Conservation (phyloP, 1,140 invertebrate species). For the Drosophila takahashii region DNA sequence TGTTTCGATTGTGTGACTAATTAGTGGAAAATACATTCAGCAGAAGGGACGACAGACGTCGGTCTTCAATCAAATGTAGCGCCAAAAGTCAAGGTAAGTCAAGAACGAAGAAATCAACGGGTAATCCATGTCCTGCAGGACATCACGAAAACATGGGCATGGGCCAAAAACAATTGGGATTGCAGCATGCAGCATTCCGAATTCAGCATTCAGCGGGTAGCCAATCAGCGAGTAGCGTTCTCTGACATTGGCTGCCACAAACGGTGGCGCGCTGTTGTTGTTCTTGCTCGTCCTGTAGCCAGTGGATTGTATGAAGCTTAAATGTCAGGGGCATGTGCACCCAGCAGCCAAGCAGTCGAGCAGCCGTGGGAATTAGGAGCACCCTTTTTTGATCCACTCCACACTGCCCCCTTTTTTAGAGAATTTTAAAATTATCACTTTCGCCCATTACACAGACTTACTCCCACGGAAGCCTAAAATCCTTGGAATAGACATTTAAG, state of each 20-base stretch:
- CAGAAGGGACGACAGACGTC: slow-evolving; percentile 13
- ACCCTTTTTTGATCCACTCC: slow-evolving; percentile 17
- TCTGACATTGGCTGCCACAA: slow-evolving; percentile 69
- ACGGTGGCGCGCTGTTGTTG: slow-evolving; percentile 34
- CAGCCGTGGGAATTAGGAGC: slow-evolving; percentile 36
- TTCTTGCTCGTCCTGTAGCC: slow-evolving; percentile 37
- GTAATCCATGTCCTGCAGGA: slow-evolving; percentile 6
- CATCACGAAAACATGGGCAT: slow-evolving; percentile 22
- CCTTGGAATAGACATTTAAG: background rate
- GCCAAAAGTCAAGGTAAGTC: slow-evolving; percentile 58
- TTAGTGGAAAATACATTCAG: slow-evolving; percentile 40
- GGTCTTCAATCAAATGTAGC: slow-evolving; percentile 44
- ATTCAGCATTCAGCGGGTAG: slow-evolving; percentile 46
- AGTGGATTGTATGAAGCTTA: slow-evolving; percentile 53
- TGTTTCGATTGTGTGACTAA: slow-evolving; percentile 28
- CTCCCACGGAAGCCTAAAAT: background rate
- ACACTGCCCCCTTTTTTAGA: background rate
- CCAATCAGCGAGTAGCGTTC: slow-evolving; percentile 72
- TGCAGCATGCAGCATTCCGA: slow-evolving; percentile 36
- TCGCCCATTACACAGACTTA: slow-evolving; percentile 1
- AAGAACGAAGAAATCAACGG: background rate
- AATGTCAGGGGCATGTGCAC: slow-evolving; percentile 79
- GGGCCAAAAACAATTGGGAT: slow-evolving; percentile 22
- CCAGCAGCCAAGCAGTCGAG: slow-evolving; percentile 5
- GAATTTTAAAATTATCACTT: slow-evolving; percentile 32